A percentile compares a stretch with the other conserved stretches of the same genome.
phyloP scores from a whole-genome alignment of 1,140 invertebrate species.

The Macrosteles quadrilineatus region DNA sequence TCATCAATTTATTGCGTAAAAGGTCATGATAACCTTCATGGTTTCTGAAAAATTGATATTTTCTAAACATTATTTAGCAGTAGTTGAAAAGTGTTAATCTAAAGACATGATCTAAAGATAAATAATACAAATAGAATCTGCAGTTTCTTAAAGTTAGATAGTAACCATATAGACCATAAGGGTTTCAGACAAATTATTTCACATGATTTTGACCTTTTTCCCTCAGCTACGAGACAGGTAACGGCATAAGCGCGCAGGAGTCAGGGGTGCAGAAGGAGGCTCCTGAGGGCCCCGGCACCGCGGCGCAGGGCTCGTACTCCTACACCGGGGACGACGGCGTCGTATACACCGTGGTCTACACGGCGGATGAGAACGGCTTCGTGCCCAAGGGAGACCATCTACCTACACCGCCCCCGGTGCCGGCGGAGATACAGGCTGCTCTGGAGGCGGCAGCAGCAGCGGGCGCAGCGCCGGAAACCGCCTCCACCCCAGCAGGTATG shows the following conservation, averaged over 20 bases:
- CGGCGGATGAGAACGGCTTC: conserved; percentile 71
- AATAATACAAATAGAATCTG: no score
- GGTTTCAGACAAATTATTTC: no score
- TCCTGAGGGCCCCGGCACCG: conserved; percentile 63
- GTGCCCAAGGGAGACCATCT: conserved; percentile 60
- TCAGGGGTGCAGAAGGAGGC: conserved; percentile 73
- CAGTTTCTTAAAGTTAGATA: no score
- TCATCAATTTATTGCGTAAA: no score
- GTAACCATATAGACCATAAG: no score
- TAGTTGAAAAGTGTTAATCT: no score
- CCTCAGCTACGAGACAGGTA: conserved; percentile 84
- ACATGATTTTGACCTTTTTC: no score
- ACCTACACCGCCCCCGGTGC: conserved; percentile 69
- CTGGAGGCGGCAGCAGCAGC: conserved; percentile 59
- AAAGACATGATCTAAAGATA: no score
- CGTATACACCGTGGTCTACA: conserved; percentile 66
- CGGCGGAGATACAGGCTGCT: conserved; percentile 71
- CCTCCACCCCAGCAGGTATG: neutral
- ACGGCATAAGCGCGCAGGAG: conserved; percentile 81
- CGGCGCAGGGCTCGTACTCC: conserved; percentile 67
- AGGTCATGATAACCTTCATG: no score
- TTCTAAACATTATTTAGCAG: no score
- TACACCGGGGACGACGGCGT: conserved; percentile 75
- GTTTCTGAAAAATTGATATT: no score
- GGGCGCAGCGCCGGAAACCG: neutral